phyloP scores from a whole-genome alignment of 2,113 vertebrate species.

The Gambusia holbrooki region DNA sequence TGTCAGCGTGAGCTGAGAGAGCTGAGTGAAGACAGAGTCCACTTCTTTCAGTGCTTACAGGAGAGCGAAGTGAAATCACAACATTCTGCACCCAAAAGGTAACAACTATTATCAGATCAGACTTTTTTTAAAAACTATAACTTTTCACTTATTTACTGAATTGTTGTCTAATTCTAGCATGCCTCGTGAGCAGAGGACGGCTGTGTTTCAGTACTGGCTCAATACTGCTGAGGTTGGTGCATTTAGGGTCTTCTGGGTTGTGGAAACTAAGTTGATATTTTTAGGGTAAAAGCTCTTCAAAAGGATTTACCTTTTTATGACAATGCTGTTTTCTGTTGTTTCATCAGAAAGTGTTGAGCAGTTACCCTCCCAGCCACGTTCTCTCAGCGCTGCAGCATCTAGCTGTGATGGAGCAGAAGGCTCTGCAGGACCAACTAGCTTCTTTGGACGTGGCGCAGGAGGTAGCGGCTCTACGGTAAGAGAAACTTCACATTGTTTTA shows the following conservation, averaged over 20 bases:
- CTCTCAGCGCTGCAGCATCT: conserved; percentile 83
- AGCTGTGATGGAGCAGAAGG: conserved; percentile 78
- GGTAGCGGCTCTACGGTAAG: conserved; percentile 74
- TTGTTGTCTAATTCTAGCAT: conserved; percentile 54
- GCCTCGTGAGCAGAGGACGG: conserved; percentile 72
- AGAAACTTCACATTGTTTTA: not conserved
- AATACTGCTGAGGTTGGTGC: conserved; percentile 82
- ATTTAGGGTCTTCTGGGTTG: not conserved
- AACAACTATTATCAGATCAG: not conserved
- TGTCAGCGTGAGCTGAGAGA: conserved; percentile 71
- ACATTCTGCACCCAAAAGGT: conserved; percentile 54
- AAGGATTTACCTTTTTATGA: not conserved
- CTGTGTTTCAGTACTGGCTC: conserved; percentile 83
- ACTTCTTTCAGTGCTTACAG: conserved; percentile 78
- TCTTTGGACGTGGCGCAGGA: conserved; percentile 73
- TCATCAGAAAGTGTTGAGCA: conserved; percentile 76
- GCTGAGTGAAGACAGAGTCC: conserved; percentile 73
- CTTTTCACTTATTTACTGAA: not conserved
- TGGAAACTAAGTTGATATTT: not conserved
- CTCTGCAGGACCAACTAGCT: conserved; percentile 74
- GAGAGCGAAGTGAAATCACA: conserved; percentile 68
- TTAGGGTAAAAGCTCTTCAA: not conserved
- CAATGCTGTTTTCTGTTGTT: conserved; percentile 18
- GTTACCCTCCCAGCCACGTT: conserved; percentile 82
- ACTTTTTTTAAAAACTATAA: not conserved